phyloP scores from a whole-genome alignment of 2,797 vertebrate species.

The Cynopterus sphinx region DNA sequence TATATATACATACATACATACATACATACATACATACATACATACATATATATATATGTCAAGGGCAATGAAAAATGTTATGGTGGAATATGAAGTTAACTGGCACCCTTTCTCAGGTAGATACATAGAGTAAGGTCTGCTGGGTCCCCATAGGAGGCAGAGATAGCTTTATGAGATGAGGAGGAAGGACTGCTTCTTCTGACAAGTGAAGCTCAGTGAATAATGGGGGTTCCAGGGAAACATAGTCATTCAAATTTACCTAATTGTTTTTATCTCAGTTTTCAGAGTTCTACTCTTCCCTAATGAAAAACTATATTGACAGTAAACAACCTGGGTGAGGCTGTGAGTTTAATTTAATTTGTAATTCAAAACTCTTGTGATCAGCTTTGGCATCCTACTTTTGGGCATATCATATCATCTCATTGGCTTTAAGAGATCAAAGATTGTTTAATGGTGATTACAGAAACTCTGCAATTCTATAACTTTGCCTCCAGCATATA shows the following conservation, averaged over 20 bases:
- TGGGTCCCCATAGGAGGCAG: neutral
- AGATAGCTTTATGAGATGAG: neutral
- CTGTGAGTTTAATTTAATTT: neutral
- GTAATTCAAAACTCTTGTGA: neutral
- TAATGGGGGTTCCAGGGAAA: neutral
- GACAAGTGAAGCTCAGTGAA: neutral
- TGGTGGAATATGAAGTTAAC: neutral
- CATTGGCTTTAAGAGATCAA: constrained; percentile 26
- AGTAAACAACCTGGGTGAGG: neutral
- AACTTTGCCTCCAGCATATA: constrained; percentile 11
- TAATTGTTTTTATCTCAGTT: neutral
- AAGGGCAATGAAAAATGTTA: neutral
- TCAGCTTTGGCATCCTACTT: neutral
- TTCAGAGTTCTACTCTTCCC: neutral
- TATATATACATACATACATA: no score
- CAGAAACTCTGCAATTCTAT: neutral
- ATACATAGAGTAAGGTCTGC: neutral
- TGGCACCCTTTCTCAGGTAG: neutral
- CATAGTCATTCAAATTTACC: neutral
- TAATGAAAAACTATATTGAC: neutral
- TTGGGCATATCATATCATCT: neutral
- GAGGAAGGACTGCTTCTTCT: neutral
- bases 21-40: no score
- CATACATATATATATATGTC: neutral
- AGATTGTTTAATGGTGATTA: neutral